Conservation (phyloP, 1,140 invertebrate species). For the Drosophila bipectinata region DNA sequence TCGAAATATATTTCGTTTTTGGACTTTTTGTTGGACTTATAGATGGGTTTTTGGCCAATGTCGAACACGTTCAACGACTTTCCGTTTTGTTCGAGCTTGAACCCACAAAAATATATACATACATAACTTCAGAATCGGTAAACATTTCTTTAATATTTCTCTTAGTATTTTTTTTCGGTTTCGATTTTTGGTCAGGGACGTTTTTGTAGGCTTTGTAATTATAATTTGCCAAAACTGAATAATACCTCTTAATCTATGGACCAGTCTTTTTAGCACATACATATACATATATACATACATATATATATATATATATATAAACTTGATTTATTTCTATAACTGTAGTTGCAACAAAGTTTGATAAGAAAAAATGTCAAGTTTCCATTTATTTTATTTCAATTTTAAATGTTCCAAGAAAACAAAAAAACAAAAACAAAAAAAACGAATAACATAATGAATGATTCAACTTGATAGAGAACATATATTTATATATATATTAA, state of each 20-base stretch:
- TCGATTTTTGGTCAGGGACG: neutral
- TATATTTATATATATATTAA: constrained; percentile 26
- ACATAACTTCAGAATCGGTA: neutral
- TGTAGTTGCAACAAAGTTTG: constrained; percentile 21
- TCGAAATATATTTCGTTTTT: constrained; percentile 31
- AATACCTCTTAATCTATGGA: constrained; percentile 81
- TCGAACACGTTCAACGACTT: constrained; percentile 63
- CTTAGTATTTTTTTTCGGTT: neutral
- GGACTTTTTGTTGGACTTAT: constrained; percentile 6
- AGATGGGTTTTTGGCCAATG: constrained; percentile 53
- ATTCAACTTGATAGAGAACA: constrained; percentile 35
- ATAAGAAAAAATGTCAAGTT: neutral
- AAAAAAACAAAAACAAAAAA: too few relatives aligned
- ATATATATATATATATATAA: constrained; percentile 3
- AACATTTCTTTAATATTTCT: neutral
- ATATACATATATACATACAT: constrained; percentile 16
- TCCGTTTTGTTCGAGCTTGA: constrained; percentile 36
- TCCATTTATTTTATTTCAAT: constrained; percentile 7
- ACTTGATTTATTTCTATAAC: constrained; percentile 14
- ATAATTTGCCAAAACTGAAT: constrained; percentile 57
- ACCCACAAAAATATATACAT: constrained; percentile 3
- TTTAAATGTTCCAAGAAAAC: constrained; percentile 22
- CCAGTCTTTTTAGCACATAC: constrained; percentile 62
- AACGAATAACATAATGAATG: constrained; percentile 4
- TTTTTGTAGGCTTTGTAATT: constrained; percentile 9